Percentiles rank a stretch among this genome's conserved stretches.
Evolutionary conservation across 2,888 invertebrate genomes (phyloP).

Genomic region (Harpalus rubripes): DNA sequence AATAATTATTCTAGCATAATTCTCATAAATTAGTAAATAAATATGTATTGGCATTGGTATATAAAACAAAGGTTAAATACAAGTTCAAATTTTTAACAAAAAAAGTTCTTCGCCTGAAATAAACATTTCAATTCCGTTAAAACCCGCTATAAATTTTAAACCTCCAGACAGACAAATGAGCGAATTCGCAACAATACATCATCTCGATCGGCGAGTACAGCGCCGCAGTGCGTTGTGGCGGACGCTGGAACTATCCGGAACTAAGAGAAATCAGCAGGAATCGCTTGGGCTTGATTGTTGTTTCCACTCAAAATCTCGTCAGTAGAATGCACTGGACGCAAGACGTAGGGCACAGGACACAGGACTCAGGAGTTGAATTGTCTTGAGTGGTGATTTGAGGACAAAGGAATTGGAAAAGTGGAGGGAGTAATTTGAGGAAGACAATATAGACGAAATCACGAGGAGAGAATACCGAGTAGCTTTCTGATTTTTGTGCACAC

Average conservation of each 20-base stretch:
- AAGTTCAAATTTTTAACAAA: not conserved
- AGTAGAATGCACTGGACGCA: not conserved
- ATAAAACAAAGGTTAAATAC: too few relatives aligned
- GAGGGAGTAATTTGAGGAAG: not conserved
- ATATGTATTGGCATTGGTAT: too few relatives aligned
- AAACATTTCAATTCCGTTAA: constrained; percentile 50
- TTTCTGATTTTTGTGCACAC: too few relatives aligned
- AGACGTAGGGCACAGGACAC: not conserved
- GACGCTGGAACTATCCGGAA: constrained; percentile 34
- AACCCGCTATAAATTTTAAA: constrained; percentile 47
- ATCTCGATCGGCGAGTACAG: constrained; percentile 25
- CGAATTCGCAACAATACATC: constrained; percentile 47
- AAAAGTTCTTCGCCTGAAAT: constrained; percentile 12
- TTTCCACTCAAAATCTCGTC: constrained; percentile 65
- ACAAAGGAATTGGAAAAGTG: not conserved
- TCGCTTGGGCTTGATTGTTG: constrained; percentile 61
- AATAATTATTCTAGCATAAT: too few relatives aligned
- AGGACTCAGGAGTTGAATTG: constrained; percentile 1
- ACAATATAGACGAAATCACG: not conserved
- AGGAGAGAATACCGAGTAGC: not conserved
- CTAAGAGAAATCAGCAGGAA: constrained; percentile 36
- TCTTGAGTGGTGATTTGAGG: constrained; percentile 11
- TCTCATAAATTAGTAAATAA: too few relatives aligned
- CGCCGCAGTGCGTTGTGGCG: not conserved
- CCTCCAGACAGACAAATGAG: constrained; percentile 48